These are phyloP conservation scores for Tupaia chinensis DNA, from an alignment of 2,113 vertebrate genomes.

Conservation along the genomic window DNA sequence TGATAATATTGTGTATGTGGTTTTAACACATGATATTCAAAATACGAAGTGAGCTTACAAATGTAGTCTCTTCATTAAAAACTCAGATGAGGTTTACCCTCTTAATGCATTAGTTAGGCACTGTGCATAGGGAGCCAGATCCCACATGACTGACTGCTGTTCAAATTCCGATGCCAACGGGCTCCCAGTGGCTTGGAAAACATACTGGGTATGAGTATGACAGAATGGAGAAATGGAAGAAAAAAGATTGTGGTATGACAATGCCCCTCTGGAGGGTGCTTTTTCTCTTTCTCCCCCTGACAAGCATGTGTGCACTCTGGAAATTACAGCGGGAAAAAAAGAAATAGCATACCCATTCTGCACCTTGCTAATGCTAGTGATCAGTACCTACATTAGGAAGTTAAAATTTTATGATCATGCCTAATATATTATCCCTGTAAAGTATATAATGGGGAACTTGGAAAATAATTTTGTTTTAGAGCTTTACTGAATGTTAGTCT, in stretches of 20 bases:
- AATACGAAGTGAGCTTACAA: background rate
- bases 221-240: no score
- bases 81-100: no score
- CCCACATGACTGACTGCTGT: no score
- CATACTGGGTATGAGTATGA: no score
- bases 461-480: background rate
- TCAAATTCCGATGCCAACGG: no score
- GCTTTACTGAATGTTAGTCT: background rate
- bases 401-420: background rate
- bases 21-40: conserved; percentile 18
- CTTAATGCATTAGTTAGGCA: no score
- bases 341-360: background rate
- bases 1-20: background rate
- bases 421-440: background rate
- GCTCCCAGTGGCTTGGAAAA: no score
- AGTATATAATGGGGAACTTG: background rate
- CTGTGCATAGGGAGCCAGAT: no score
- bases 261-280: no score
- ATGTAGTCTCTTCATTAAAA: background rate
- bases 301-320: no score
- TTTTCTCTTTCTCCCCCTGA: no score
- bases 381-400: background rate
- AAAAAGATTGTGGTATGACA: no score
- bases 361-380: background rate
- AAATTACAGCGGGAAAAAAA: background rate